Evolutionary conservation across 2,113 vertebrate species (phyloP), one percentile per base, ranked within the genome.

Genomic region (Ctenomys sociabilis): DNA sequence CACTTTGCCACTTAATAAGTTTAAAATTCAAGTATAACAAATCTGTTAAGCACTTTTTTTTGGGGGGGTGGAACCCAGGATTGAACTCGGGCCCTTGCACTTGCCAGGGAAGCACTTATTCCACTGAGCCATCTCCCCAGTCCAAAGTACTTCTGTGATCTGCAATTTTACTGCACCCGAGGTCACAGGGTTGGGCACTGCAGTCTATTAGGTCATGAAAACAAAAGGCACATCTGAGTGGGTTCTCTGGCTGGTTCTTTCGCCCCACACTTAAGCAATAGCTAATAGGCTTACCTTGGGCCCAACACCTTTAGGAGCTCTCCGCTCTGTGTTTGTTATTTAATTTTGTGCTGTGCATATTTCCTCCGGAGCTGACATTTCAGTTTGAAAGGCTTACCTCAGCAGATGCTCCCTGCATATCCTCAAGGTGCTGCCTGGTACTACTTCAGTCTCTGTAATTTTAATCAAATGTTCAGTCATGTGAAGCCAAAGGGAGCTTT

Each of bases 391-490:
- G 91, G 68, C 87, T 96, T 95, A 72, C 87, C 92, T 91, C n/a
- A 85, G 87, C 95, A 97, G 87, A 93, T 96, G 92, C 52, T 94
- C 64, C 93, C 64, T 63, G 91, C 43, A 75, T 90, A 85, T n/a
- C 70, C 92, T 61, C 81, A 93, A 95, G 81, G 81, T 84, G 40
- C 85, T 95, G 73, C n/a, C 87, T 83, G 28, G 64, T 93, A 49
- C 75, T 17, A 92, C 77, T 73, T 91, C 70, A 5, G n/a, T 82
- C 96, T 96, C 87, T 95, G n/a, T 94, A 97, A 97, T 96, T 97
- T 96, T 95, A 97, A 98, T 97, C 91, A 96, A 96, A 97, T 93
- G 81, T 96, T 95, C 95, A 96, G 91, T 93, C 85, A 95, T 95
- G 93, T 94, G 91, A 97, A 97, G 86, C 96, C 87, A 97, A 64